These are phyloP conservation scores for Aromia moschata DNA, from an alignment of 2,888 invertebrate genomes.

Conservation along the genomic window DNA sequence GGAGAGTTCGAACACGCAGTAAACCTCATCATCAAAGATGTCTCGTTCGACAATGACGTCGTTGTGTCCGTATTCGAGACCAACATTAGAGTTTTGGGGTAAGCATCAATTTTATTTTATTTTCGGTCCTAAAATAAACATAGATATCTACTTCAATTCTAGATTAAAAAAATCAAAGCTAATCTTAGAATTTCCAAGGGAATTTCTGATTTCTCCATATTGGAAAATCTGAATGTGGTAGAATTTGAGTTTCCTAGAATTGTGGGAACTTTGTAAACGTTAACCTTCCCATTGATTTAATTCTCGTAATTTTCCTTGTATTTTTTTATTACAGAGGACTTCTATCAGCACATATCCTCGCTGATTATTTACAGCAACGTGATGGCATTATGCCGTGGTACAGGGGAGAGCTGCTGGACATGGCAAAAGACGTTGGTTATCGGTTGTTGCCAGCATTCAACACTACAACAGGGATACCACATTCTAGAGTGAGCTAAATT, in stretches of 20 bases:
- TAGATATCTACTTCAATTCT: too few species aligned
- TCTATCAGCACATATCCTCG: constrained; percentile 90
- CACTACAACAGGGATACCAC: constrained; percentile 96
- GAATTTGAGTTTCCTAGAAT: too few species aligned
- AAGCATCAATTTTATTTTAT: constrained; percentile 53
- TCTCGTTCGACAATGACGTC: constrained; percentile 92
- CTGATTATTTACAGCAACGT: constrained; percentile 81
- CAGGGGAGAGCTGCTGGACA: constrained; percentile 83
- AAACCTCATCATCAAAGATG: constrained; percentile 83
- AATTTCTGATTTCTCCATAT: constrained; percentile 55
- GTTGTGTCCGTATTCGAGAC: constrained; percentile 98
- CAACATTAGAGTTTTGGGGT: constrained; percentile 97
- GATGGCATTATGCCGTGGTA: constrained; percentile 84
- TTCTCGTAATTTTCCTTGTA: too few species aligned
- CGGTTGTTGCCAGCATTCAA: constrained; percentile 97
- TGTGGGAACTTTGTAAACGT: too few species aligned
- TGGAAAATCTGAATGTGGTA: too few species aligned
- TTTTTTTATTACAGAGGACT: constrained; percentile 80
- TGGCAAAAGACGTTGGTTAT: constrained; percentile 93
- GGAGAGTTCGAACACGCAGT: constrained; percentile 94
- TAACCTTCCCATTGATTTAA: too few species aligned
- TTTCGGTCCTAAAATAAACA: too few species aligned
- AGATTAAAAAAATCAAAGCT: too few species aligned
- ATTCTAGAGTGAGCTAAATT: constrained; percentile 77
- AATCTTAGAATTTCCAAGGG: too few species aligned